These are phyloP conservation scores for Brachymystax lenok DNA, from an alignment of 2,797 vertebrate genomes.

Conservation along the genomic window DNA sequence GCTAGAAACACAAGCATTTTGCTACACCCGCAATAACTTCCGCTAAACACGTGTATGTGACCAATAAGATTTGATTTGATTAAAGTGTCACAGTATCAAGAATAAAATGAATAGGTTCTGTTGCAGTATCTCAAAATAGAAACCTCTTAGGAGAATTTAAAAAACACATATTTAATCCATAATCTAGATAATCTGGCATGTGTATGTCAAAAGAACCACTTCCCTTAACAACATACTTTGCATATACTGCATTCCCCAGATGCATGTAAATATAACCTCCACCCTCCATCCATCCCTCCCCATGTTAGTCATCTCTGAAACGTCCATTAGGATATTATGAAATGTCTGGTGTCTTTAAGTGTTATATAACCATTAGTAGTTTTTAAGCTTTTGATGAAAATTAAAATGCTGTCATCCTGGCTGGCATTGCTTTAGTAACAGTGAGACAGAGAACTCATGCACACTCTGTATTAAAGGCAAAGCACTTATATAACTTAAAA, in stretches of 20 bases:
- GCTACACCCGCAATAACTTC: no score
- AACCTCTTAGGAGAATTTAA: conserved; percentile 34
- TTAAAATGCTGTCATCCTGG: conserved; percentile 44
- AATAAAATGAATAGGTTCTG: conserved; percentile 32
- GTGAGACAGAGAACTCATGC: conserved; percentile 6
- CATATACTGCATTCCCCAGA: conserved; percentile 28
- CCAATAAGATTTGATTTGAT: conserved; percentile 7
- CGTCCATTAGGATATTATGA: conserved; percentile 56
- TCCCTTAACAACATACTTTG: background rate
- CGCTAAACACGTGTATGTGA: no score
- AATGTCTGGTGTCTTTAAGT: conserved; percentile 40
- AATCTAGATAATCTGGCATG: conserved; percentile 41
- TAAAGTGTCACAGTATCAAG: conserved; percentile 20
- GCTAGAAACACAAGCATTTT: no score
- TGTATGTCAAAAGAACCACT: conserved; percentile 26
- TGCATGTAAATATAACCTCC: conserved; percentile 25
- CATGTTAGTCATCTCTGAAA: conserved; percentile 35
- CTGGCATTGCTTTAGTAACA: conserved; percentile 32
- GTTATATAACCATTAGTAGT: conserved; percentile 52
- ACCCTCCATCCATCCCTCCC: background rate
- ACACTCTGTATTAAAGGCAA: conserved; percentile 40
- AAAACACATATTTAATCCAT: conserved; percentile 41
- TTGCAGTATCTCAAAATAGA: conserved; percentile 37
- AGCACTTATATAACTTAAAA: conserved; percentile 56
- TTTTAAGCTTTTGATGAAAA: conserved; percentile 66